Conservation (phyloP, 2,113 vertebrate genomes). For the Neotoma lepida region DNA sequence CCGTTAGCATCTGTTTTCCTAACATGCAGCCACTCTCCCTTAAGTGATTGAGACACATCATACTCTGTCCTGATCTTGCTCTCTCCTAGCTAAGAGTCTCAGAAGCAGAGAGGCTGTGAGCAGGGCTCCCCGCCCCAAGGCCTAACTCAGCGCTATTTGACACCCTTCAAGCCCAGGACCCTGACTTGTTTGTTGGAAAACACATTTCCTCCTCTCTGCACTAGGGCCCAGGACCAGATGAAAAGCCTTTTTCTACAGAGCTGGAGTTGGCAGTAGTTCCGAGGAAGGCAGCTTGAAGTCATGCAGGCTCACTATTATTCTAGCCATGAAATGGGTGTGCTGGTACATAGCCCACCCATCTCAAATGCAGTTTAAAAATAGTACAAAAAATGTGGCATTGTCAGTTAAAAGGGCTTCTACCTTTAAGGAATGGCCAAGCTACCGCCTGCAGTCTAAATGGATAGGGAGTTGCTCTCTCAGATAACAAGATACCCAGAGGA, state of each 20-base stretch:
- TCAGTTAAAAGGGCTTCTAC: neutral
- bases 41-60: neutral
- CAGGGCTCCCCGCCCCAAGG: constrained; percentile 3
- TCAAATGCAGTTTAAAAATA: neutral
- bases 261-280: neutral
- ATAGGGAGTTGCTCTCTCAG: neutral
- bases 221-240: constrained; percentile 14
- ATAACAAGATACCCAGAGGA: neutral
- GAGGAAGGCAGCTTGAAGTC: neutral
- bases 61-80: fast-evolving
- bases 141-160: constrained; percentile 52
- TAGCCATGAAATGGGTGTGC: neutral
- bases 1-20: neutral
- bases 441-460: neutral
- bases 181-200: constrained; percentile 63
- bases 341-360: neutral
- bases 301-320: neutral
- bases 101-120: neutral
- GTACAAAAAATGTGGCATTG: neutral
- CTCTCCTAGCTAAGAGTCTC: neutral
- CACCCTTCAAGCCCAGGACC: constrained; percentile 53
- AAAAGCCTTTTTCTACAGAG: neutral
- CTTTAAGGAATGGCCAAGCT: neutral
- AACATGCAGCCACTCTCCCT: neutral
- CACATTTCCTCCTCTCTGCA: neutral